Conservation (phyloP, 2,797 vertebrate species). For the Naso thynnoides region DNA sequence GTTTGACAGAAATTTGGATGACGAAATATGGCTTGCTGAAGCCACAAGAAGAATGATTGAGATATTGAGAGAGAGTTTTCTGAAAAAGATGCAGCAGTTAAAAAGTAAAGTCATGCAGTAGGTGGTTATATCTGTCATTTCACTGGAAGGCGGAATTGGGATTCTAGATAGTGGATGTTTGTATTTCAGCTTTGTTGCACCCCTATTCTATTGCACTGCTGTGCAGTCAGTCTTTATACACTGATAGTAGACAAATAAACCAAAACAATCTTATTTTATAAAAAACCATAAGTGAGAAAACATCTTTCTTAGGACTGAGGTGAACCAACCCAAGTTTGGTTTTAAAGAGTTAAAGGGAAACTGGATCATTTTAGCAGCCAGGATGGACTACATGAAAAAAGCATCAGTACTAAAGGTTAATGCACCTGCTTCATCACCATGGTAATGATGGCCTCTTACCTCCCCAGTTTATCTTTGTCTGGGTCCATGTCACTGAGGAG, state of each 20-base stretch:
- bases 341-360: background rate
- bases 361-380: background rate
- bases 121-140: too few species aligned
- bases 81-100: too few species aligned
- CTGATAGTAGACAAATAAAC: too few species aligned
- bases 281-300: background rate
- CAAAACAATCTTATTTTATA: background rate
- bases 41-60: background rate
- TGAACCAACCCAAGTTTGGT: background rate
- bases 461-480: constrained; percentile 96
- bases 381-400: background rate
- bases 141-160: too few species aligned
- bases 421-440: background rate
- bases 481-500: constrained; percentile 94
- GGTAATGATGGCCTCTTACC: constrained; percentile 81
- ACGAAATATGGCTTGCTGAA: background rate
- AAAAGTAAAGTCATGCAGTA: too few species aligned
- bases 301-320: background rate
- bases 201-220: too few species aligned
- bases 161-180: too few species aligned
- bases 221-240: background rate
- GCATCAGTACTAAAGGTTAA: background rate
- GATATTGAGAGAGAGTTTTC: too few species aligned
- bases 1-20: background rate
- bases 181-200: too few species aligned